Conservation (phyloP, 2,113 vertebrate genomes). For the Athene noctua region DNA sequence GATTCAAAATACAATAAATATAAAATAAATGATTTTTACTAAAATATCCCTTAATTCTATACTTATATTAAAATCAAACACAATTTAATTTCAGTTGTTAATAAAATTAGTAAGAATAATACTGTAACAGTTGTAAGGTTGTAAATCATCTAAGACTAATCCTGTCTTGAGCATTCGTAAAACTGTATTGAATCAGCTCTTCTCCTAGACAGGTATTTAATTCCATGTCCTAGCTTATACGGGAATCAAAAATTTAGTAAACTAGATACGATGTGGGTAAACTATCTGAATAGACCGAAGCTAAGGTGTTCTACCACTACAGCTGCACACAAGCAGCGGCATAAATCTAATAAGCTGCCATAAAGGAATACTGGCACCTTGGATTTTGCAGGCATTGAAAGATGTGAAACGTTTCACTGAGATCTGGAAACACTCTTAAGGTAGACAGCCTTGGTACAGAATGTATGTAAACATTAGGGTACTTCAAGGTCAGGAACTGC, state of each 20-base stretch:
- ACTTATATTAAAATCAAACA: too few species aligned
- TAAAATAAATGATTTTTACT: too few species aligned
- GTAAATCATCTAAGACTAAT: not conserved
- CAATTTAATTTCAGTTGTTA: too few species aligned
- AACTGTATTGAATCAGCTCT: not conserved
- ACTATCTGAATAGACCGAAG: not conserved
- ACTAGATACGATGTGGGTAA: not conserved
- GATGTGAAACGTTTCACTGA: not conserved
- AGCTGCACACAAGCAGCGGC: not conserved
- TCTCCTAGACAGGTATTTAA: not conserved
- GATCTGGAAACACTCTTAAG: not conserved
- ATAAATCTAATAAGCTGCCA: not conserved
- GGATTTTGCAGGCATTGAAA: not conserved
- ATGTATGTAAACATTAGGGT: not conserved
- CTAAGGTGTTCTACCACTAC: not conserved
- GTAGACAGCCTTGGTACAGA: not conserved
- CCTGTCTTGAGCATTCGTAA: not conserved
- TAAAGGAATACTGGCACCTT: not conserved
- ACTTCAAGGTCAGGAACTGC: not conserved
- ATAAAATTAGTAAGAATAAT: too few species aligned
- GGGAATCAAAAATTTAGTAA: not conserved
- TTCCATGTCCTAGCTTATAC: not conserved
- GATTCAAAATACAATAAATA: too few species aligned
- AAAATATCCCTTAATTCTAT: too few species aligned
- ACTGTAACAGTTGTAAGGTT: not conserved